Evolutionary conservation across 2,797 vertebrate species (phyloP).

Genomic region (Malurus leucopterus): DNA sequence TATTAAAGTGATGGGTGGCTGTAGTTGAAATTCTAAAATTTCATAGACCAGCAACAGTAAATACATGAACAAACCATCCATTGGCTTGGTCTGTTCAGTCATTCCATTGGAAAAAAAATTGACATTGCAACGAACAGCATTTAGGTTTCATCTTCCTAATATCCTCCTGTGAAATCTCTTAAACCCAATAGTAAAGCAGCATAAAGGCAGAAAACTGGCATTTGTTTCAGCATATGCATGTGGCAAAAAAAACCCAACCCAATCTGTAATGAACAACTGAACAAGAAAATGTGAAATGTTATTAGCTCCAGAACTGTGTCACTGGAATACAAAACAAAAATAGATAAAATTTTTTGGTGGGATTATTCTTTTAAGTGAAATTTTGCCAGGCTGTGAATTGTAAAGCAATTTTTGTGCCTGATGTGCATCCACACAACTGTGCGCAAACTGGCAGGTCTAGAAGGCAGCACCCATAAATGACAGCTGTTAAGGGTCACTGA

Average conservation of each 20-base stretch:
- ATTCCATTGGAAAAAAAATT: fast-evolving
- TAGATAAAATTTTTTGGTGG: neutral
- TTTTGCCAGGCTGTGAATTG: neutral
- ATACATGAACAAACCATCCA: neutral
- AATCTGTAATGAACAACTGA: neutral
- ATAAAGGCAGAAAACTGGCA: neutral
- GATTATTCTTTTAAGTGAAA: neutral
- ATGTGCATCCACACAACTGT: neutral
- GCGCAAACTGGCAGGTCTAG: neutral
- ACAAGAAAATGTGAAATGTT: neutral
- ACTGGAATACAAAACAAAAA: neutral
- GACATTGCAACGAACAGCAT: neutral
- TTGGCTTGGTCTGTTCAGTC: neutral
- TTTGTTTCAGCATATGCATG: neutral
- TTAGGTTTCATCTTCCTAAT: neutral
- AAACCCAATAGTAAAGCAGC: neutral
- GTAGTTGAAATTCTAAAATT: neutral
- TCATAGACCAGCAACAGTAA: neutral
- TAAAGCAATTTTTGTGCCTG: neutral
- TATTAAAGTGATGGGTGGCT: neutral
- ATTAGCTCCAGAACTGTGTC: neutral
- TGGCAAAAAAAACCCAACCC: fast-evolving
- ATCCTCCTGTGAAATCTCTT: neutral
- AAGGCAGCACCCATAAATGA: neutral
- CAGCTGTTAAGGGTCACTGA: fast-evolving